These are phyloP conservation scores for Mus pahari DNA, from an alignment of 2,113 vertebrate genomes.

Conservation along the genomic window DNA sequence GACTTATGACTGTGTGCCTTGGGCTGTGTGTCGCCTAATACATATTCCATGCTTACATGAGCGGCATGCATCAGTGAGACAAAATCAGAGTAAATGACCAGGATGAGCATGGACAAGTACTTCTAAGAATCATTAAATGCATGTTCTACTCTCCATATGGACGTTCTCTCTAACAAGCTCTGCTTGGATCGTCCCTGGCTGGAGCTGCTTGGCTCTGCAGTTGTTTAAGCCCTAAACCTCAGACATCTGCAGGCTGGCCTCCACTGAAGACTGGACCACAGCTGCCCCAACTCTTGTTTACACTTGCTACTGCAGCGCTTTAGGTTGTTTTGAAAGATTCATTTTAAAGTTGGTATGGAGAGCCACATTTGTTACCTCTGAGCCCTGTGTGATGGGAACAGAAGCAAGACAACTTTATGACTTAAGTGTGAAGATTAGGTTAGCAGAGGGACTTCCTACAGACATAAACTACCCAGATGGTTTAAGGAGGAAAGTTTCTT, in stretches of 20 bases:
- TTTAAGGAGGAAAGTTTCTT: background rate
- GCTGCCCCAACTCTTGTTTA: slow-evolving; percentile 68
- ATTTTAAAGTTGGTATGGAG: slow-evolving; percentile 74
- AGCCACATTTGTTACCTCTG: slow-evolving; percentile 76
- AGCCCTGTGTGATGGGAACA: slow-evolving; percentile 66
- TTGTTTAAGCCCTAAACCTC: slow-evolving; percentile 64
- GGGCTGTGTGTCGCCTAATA: slow-evolving; percentile 50
- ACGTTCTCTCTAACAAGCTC: slow-evolving; percentile 52
- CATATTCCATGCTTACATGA: slow-evolving; percentile 50
- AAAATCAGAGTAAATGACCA: slow-evolving; percentile 57
- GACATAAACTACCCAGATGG: slow-evolving; percentile 42
- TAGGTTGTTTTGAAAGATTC: slow-evolving; percentile 73
- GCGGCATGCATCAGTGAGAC: slow-evolving; percentile 50
- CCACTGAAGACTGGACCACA: background rate
- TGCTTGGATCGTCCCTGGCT: background rate
- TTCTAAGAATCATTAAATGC: background rate
- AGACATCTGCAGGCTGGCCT: slow-evolving; percentile 2
- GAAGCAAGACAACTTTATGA: slow-evolving; percentile 10
- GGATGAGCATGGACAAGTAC: slow-evolving; percentile 33
- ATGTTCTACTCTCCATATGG: background rate
- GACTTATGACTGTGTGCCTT: slow-evolving; percentile 38
- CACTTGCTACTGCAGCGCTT: slow-evolving; percentile 70
- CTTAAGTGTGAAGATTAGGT: slow-evolving; percentile 3
- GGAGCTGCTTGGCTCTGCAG: slow-evolving; percentile 29
- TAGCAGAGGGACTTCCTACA: slow-evolving; percentile 53